phyloP scores from a whole-genome alignment of 2,888 invertebrate genomes.

The Therioaphis trifolii region DNA sequence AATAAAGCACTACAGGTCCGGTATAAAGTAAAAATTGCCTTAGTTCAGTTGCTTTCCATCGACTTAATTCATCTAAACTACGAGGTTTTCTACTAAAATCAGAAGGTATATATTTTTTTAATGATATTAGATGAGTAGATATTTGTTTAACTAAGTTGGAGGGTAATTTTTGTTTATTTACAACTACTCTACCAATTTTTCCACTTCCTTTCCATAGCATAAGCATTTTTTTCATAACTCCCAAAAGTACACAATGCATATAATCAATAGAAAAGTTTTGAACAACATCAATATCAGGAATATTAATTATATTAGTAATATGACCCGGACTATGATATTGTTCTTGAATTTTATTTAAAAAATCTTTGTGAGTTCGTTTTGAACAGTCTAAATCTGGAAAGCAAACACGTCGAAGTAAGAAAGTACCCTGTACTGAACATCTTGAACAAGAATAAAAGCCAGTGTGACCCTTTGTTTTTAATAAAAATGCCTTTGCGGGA shows the following conservation, averaged over 20 bases:
- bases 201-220: slow-evolving; percentile 10
- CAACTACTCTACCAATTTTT: slow-evolving; percentile 10
- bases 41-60: slow-evolving; percentile 20
- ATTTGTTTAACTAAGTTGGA: background rate
- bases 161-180: slow-evolving; percentile 6
- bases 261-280: slow-evolving; percentile 10
- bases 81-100: slow-evolving; percentile 2
- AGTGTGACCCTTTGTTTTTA: slow-evolving; percentile 30
- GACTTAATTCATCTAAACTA: background rate
- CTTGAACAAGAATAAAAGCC: slow-evolving; percentile 11
- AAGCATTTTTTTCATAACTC: slow-evolving; percentile 25
- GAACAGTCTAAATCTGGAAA: slow-evolving; percentile 7
- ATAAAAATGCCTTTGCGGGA: slow-evolving; percentile 20
- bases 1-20: slow-evolving; percentile 11
- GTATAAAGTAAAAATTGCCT: slow-evolving; percentile 6
- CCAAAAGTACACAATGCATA: slow-evolving; percentile 15
- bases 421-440: slow-evolving; percentile 11
- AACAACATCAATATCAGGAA: slow-evolving; percentile 27
- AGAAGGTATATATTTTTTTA: slow-evolving; percentile 17
- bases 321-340: slow-evolving; percentile 13
- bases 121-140: background rate
- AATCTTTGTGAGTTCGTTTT: slow-evolving; percentile 23
- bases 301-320: background rate
- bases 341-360: slow-evolving; percentile 1
- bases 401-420: background rate